Evolutionary conservation across 1,140 invertebrate genomes (phyloP).

Genomic region (Bombus affinis): DNA sequence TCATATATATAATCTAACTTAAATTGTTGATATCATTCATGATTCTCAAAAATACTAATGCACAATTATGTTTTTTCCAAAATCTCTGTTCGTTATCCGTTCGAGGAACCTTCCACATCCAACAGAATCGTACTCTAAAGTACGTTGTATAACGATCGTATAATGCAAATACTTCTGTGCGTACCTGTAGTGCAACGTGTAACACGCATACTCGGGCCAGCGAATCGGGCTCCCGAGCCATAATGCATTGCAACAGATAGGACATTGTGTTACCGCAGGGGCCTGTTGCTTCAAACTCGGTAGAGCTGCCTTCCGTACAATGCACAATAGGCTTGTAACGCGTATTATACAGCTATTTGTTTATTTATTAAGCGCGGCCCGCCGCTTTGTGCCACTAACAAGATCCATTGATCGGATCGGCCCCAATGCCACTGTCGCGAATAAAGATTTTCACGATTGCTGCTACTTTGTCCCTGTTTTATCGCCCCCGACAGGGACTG

Average conservation of each 20-base stretch:
- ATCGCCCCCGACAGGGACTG: not conserved
- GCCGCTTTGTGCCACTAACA: constrained; percentile 46
- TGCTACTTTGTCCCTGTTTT: not conserved
- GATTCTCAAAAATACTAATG: no score
- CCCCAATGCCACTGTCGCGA: not conserved
- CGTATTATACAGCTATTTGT: constrained; percentile 75
- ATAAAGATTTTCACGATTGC: not conserved
- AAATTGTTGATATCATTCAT: no score
- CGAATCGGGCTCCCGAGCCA: constrained; percentile 27
- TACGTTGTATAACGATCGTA: constrained; percentile 28
- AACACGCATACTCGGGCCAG: constrained; percentile 29
- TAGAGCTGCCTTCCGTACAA: constrained; percentile 60
- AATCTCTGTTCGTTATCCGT: not conserved
- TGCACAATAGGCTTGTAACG: constrained; percentile 72
- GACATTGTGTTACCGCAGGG: constrained; percentile 60
- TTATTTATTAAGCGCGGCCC: constrained; percentile 65
- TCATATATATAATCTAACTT: no score
- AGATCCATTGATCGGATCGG: constrained; percentile 44
- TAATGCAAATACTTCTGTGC: constrained; percentile 46
- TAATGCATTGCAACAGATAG: constrained; percentile 64
- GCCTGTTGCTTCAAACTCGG: constrained; percentile 8
- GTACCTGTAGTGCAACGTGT: constrained; percentile 36
- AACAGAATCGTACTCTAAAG: not conserved
- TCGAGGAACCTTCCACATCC: not conserved
- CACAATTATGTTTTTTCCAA: not conserved